A percentile compares a stretch with the other conserved stretches of the same genome.
These are phyloP conservation scores for Disparrhopalites patrizii DNA, from an alignment of 2,888 invertebrate genomes.

Conservation along the genomic window DNA sequence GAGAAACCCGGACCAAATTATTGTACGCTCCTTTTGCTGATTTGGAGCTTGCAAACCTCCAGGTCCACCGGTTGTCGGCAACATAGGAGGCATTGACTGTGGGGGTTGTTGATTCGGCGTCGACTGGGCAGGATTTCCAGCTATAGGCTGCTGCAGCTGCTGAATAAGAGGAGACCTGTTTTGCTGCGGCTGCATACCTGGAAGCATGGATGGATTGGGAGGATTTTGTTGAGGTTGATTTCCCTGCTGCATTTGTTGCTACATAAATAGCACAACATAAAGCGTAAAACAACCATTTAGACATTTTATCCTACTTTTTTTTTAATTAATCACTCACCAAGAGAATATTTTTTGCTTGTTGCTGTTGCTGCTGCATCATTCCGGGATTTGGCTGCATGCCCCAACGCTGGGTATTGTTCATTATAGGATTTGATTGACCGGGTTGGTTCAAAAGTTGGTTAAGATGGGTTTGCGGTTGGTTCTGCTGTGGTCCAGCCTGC, in stretches of 20 bases:
- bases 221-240: conserved; percentile 17
- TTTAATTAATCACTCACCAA: not conserved
- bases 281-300: too few relatives aligned
- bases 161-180: conserved; percentile 11
- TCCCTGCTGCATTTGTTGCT: conserved; percentile 21
- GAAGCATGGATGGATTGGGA: conserved; percentile 12
- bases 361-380: conserved; percentile 36
- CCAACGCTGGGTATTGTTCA: conserved; percentile 10
- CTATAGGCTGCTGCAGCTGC: conserved; percentile 20
- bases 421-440: conserved; percentile 16
- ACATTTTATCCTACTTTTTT: not conserved
- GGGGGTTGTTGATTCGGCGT: conserved; percentile 47
- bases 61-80: conserved; percentile 48
- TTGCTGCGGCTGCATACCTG: conserved; percentile 14
- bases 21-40: conserved; percentile 55
- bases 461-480: not conserved
- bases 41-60: conserved; percentile 17
- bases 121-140: conserved; percentile 15
- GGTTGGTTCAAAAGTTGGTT: conserved; percentile 22
- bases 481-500: conserved; percentile 2
- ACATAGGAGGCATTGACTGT: conserved; percentile 49
- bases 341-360: conserved; percentile 28
- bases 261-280: too few relatives aligned
- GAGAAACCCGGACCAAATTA: conserved; percentile 75
- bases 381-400: conserved; percentile 34